Conservation (phyloP, 35 echinoderm and acorn worm species). For the Acanthaster planci region DNA sequence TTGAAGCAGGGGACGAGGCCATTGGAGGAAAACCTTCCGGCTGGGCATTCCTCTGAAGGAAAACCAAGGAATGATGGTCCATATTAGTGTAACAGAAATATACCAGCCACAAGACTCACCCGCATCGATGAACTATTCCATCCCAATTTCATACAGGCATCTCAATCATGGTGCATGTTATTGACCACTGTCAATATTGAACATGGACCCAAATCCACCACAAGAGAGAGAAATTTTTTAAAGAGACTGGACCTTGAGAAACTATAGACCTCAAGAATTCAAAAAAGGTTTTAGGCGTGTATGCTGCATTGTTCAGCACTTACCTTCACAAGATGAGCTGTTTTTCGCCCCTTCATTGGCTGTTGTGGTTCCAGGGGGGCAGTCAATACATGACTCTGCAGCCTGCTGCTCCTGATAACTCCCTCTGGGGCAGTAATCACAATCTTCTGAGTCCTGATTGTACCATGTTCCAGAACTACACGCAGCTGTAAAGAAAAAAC, state of each 20-base stretch:
- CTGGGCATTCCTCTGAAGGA: not conserved
- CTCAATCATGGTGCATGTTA: too few species aligned
- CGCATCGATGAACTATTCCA: too few species aligned
- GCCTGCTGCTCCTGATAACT: conserved; percentile 1
- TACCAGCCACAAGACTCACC: too few species aligned
- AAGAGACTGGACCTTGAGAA: too few species aligned
- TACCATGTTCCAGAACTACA: conserved; percentile 8
- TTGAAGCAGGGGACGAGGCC: conserved; percentile 1
- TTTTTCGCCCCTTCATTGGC: not conserved
- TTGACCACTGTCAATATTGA: too few species aligned
- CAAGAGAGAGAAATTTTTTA: too few species aligned
- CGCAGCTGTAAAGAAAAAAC: not conserved
- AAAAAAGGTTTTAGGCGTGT: too few species aligned
- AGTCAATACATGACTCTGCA: not conserved
- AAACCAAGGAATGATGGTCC: too few species aligned
- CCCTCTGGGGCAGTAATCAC: not conserved
- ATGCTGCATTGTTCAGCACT: not conserved
- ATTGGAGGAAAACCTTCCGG: not conserved
- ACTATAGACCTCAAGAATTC: too few species aligned
- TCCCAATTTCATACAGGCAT: too few species aligned
- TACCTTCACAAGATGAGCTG: not conserved
- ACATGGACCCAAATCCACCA: too few species aligned
- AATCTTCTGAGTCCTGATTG: not conserved
- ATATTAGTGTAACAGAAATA: too few species aligned
- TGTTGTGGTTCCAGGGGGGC: conserved; percentile 17